phyloP scores from a whole-genome alignment of 1,140 invertebrate species.

The Pissodes strobi region DNA sequence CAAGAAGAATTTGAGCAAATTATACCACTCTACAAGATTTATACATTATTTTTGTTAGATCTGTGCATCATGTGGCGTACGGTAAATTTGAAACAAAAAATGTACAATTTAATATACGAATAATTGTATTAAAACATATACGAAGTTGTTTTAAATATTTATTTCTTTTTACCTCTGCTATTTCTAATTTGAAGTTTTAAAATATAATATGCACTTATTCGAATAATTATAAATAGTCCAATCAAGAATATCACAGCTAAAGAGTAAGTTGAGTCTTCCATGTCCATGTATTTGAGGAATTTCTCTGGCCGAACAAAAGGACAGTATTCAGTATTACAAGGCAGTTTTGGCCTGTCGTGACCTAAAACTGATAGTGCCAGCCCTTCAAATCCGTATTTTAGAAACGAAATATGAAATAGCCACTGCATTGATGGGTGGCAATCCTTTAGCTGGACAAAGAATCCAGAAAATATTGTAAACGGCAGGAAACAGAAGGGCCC shows the following conservation, averaged over 20 bases:
- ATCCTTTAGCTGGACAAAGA: constrained; percentile 84
- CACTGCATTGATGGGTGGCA: constrained; percentile 79
- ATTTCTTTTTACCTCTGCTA: constrained; percentile 32
- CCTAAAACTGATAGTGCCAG: constrained; percentile 66
- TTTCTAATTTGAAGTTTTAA: constrained; percentile 44
- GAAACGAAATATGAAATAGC: constrained; percentile 85
- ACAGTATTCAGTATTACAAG: constrained; percentile 69
- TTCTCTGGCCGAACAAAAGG: constrained; percentile 71
- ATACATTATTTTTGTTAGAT: no score
- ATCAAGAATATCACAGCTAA: constrained; percentile 49
- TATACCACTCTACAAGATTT: no score
- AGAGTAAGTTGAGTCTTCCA: constrained; percentile 69
- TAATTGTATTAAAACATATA: no score
- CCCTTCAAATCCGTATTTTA: constrained; percentile 79
- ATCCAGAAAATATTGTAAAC: constrained; percentile 86
- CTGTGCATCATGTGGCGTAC: no score
- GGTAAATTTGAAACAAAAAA: no score
- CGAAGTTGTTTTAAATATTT: no score
- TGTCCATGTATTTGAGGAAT: constrained; percentile 73
- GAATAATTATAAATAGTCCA: constrained; percentile 41
- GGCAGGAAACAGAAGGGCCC: constrained; percentile 83
- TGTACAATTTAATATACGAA: no score
- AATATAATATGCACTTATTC: constrained; percentile 46
- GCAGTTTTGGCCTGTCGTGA: constrained; percentile 69
- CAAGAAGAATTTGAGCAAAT: no score